phyloP scores from a whole-genome alignment of 2,888 invertebrate genomes.

The Eutolmus rufibarbis region DNA sequence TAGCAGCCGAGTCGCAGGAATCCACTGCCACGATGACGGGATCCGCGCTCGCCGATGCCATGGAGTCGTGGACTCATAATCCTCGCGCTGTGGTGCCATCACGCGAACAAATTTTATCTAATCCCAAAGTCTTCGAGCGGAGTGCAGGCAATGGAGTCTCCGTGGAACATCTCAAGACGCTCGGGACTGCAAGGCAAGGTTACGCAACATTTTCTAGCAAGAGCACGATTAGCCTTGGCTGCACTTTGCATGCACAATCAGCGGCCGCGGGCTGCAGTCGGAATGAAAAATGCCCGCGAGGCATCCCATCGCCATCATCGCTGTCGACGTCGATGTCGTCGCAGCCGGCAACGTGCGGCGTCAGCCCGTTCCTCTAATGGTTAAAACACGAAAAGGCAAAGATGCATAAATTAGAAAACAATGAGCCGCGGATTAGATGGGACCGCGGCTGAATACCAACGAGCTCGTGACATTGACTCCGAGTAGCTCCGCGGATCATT shows the following conservation, averaged over 20 bases:
- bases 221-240: background rate
- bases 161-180: background rate
- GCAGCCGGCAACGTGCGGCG: background rate
- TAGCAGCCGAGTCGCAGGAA: background rate
- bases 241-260: constrained; percentile 8
- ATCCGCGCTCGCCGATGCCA: background rate
- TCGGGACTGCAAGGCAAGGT: background rate
- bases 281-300: background rate
- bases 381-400: background rate
- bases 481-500: background rate
- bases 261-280: background rate
- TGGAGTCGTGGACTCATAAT: background rate
- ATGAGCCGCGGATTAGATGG: background rate
- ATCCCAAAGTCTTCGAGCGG: background rate
- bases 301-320: too few species aligned
- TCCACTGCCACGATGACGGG: background rate
- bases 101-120: background rate
- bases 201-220: constrained; percentile 3
- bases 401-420: constrained; percentile 20
- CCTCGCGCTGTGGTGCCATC: background rate
- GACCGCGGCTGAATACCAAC: background rate
- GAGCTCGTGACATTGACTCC: constrained; percentile 5
- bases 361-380: background rate
- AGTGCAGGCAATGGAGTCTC: background rate
- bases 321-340: background rate